Percentiles rank a stretch among this genome's conserved stretches.
Evolutionary conservation across 2,113 vertebrate species (phyloP).

Genomic region (Varanus salvator): DNA sequence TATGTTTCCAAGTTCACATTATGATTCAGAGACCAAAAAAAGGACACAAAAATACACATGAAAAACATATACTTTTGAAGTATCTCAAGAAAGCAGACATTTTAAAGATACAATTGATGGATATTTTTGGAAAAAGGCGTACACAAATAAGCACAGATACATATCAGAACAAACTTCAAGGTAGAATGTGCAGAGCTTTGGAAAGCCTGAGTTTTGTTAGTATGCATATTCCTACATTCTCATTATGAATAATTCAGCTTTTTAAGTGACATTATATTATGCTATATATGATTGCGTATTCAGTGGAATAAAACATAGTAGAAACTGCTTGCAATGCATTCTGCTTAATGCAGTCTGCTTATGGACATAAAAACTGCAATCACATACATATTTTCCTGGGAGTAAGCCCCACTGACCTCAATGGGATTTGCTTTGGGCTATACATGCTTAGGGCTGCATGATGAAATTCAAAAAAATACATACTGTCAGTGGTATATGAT

Average conservation of each 20-base stretch:
- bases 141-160: no score
- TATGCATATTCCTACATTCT: background rate
- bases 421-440: background rate
- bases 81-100: no score
- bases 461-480: constrained; percentile 10
- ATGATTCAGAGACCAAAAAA: no score
- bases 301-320: background rate
- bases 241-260: background rate
- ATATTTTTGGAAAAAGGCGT: no score
- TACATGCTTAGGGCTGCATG: background rate
- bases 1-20: no score
- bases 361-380: constrained; percentile 7
- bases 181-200: no score
- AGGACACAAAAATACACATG: no score
- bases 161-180: no score
- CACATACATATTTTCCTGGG: background rate
- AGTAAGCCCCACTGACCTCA: background rate
- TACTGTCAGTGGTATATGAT: constrained; percentile 2
- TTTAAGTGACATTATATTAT: background rate
- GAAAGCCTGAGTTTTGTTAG: no score
- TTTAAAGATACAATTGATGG: no score
- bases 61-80: no score
- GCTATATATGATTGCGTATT: background rate
- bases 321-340: constrained; percentile 28
- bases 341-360: constrained; percentile 16